Evolutionary conservation across 2,113 vertebrate genomes (phyloP), one percentile per base, ranked within the genome.

Genomic region (Talpa occidentalis): DNA sequence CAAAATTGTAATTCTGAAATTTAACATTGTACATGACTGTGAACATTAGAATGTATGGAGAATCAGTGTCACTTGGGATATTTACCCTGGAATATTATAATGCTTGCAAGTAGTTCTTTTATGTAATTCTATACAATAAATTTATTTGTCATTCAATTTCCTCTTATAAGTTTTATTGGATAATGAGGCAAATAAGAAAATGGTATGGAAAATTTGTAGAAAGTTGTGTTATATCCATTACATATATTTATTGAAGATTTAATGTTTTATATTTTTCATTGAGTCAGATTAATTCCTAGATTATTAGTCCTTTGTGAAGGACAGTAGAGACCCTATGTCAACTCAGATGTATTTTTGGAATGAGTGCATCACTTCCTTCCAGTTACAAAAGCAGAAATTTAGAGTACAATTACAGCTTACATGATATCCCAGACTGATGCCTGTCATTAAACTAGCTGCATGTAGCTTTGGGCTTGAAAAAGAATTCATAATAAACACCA

Each of bases 361-460:
- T 40, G 35, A 84, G 19, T 44, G 35, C 42, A 85, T 54, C 40
- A 59, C 17, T 83, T 89, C 21, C 70, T 90, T 84, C 88, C 6
- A 84, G 30, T 87, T 84, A 80, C 40, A 87, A 93, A 85, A 92
- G 67, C 79, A 91, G 76, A 86, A 90, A 80, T 6, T 89, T 76
- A 66, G 76, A 49, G 49, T 67, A 72, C 16, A 93, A 92, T 96
- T 94, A 93, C 11, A 80, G 83, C 37, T 96, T 88, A 47, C 44
- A 74, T 81, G 84, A 81, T 10, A 12, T 17, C 91, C 26, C 80
- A 81, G 77, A 96, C 47, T 83, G 94, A 96, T 94, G 56, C 60
- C 84, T 96, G 84, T 96, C 95, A 97, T 97, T 96, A 95, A 93
- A 85, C 80, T 88, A 94, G 79, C 59, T 84, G 42, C 30, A 49